These are phyloP conservation scores for Rutpela maculata DNA, from an alignment of 2,888 invertebrate genomes.

Conservation along the genomic window DNA sequence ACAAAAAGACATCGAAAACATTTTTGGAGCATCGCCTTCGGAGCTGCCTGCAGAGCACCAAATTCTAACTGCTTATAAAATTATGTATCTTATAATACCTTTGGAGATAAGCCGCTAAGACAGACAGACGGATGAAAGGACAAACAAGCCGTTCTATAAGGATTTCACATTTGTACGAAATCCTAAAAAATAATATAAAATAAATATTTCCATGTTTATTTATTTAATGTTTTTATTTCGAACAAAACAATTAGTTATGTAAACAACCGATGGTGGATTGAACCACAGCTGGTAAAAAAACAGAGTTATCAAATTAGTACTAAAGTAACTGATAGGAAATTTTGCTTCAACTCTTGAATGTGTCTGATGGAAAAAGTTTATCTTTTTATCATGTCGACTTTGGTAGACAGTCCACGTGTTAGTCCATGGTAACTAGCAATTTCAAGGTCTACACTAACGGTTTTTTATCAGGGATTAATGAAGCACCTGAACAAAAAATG, in stretches of 20 bases:
- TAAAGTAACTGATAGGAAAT: constrained; percentile 23
- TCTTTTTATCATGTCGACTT: constrained; percentile 16
- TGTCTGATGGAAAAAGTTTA: neutral
- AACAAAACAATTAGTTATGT: neutral
- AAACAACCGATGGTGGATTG: neutral
- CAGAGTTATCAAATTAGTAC: constrained; percentile 8
- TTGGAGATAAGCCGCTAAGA: too few species aligned
- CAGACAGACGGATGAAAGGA: too few species aligned
- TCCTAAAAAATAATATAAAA: too few species aligned
- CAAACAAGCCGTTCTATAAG: too few species aligned
- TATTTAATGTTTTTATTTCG: too few species aligned
- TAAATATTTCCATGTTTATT: too few species aligned
- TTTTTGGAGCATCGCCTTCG: too few species aligned
- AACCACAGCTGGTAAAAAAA: neutral
- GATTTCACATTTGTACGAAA: too few species aligned
- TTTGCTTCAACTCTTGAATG: constrained; percentile 9
- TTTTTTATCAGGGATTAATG: neutral
- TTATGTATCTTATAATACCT: too few species aligned
- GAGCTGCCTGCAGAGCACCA: too few species aligned
- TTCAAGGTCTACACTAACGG: neutral
- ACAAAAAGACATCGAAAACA: too few species aligned
- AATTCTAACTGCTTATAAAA: too few species aligned
- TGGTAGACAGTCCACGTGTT: neutral
- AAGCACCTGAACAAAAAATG: neutral
- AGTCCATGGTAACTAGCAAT: neutral